Base-by-base conservation (phyloP, 2,113 vertebrate species). In the Dipodomys stephensi region DNA sequence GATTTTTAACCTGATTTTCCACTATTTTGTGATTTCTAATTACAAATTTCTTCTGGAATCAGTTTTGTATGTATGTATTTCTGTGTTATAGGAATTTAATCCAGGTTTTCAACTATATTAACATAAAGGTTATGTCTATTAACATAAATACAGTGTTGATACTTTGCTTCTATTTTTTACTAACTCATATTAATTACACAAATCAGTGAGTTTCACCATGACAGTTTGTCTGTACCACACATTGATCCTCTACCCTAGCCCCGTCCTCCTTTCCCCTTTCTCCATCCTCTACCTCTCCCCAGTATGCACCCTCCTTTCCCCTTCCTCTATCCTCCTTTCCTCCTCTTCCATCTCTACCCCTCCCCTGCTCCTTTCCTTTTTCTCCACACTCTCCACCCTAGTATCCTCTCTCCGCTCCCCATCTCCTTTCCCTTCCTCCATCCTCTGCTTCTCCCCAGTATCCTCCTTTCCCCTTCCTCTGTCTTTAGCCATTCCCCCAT, bases 21-120 rank as follows among this genome's bases (percentile, higher is more conserved):
- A 30, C 44, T 88, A 68, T 39, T 76, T 60, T 79, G 20, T 68
- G 57, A 71, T 18, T 81, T 72, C 39, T 81, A 67, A 19, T 23
- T 71, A 46, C 6, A 69, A 15, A 27, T 88, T 88, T 94, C 27
- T 88, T 72, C 49, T 49, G 49, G 7, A 78, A 32, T 81, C 12
- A 67, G 8, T 79, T 77, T 11, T 22, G 1, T 44, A 16, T 93
- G 6, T 46, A 18, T 65, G 16, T 65, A 53, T 84, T 60, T 27
- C 9, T 30, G 22, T n/a, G 53, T 78, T 85, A 71, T 57, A 49
- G 44, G 15, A 13, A 77, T 91, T 90, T 91, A 11, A 72, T n/a
- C 8, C 60, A 69, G 3, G 18, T 79, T 90, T 91, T 64, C 28
- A 93, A 30, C 19, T 86, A 72, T 84, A 28, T 69, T 94, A 88